Evolutionary conservation across 2,113 vertebrate genomes (phyloP).

Genomic region (Lipophrys pholis): DNA sequence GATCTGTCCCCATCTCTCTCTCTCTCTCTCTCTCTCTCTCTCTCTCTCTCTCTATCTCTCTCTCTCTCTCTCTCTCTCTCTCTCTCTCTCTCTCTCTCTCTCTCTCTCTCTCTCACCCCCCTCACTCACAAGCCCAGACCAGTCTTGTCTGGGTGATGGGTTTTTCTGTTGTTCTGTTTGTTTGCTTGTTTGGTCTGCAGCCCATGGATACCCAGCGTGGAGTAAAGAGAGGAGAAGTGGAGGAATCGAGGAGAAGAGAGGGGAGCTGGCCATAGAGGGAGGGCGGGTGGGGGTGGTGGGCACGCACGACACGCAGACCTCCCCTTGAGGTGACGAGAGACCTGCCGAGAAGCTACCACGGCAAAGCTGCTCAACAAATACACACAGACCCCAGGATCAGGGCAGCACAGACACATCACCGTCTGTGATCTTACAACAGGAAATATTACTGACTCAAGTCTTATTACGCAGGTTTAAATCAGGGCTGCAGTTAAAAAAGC

Average conservation of each 20-base stretch:
- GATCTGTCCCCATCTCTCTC: conserved; percentile 50
- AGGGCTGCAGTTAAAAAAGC: not conserved
- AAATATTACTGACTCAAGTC: conserved; percentile 41
- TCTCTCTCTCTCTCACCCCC: conserved; percentile 14
- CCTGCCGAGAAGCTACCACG: conserved; percentile 65
- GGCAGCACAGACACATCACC: conserved; percentile 42
- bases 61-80: conserved; percentile 24
- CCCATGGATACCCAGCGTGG: conserved; percentile 73
- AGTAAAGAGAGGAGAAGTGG: conserved; percentile 35
- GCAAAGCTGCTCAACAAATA: conserved; percentile 73
- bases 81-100: too few relatives aligned
- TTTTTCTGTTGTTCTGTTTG: conserved; percentile 83
- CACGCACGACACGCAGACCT: conserved; percentile 69
- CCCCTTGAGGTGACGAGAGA: conserved; percentile 74
- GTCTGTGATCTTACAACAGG: conserved; percentile 50
- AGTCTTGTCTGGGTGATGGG: conserved; percentile 77
- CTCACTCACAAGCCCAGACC: conserved; percentile 61
- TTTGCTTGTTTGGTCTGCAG: conserved; percentile 83
- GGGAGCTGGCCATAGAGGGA: conserved; percentile 5
- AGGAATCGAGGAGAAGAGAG: conserved; percentile 31
- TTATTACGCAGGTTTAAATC: not conserved
- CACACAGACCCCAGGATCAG: conserved; percentile 56
- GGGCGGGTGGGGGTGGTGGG: conserved; percentile 16
- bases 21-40: too few relatives aligned
- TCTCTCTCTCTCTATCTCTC: too few relatives aligned